These are phyloP conservation scores for Agriotes lineatus DNA, from an alignment of 2,888 invertebrate genomes.

Conservation along the genomic window DNA sequence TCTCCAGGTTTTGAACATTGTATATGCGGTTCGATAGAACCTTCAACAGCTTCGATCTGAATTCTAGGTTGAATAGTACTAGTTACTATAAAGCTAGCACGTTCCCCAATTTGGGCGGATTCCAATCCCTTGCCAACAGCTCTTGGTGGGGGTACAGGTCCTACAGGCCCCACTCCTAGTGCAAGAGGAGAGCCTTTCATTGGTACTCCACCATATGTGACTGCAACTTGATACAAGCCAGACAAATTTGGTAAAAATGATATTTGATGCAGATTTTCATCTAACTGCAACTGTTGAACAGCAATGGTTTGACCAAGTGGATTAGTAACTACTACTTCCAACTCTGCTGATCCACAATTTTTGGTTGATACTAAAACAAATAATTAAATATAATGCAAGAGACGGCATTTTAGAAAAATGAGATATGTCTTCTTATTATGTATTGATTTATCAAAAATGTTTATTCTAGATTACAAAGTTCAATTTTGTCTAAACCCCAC, in stretches of 20 bases:
- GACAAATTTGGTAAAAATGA: constrained; percentile 88
- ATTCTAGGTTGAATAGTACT: constrained; percentile 74
- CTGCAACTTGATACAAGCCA: constrained; percentile 77
- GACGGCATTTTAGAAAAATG: too few relatives aligned
- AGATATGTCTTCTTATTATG: too few relatives aligned
- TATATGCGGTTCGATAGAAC: constrained; percentile 71
- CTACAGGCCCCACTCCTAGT: constrained; percentile 74
- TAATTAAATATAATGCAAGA: constrained; percentile 44
- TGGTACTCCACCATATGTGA: constrained; percentile 77
- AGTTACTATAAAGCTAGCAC: constrained; percentile 78
- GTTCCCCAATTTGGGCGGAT: constrained; percentile 78
- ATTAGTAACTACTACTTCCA: constrained; percentile 89
- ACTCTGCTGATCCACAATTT: constrained; percentile 86
- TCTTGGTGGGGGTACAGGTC: constrained; percentile 70
- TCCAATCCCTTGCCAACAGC: constrained; percentile 79
- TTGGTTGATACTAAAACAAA: constrained; percentile 81
- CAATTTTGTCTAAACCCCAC: too few relatives aligned
- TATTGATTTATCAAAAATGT: too few relatives aligned
- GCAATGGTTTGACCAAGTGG: constrained; percentile 88
- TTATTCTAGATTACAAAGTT: too few relatives aligned
- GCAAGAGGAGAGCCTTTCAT: constrained; percentile 70
- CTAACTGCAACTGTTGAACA: constrained; percentile 79
- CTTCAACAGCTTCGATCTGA: constrained; percentile 69
- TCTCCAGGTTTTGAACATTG: constrained; percentile 74
- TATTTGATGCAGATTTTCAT: constrained; percentile 79